Base-by-base conservation (phyloP, 2,888 invertebrate genomes). In the Buathra laborator region DNA sequence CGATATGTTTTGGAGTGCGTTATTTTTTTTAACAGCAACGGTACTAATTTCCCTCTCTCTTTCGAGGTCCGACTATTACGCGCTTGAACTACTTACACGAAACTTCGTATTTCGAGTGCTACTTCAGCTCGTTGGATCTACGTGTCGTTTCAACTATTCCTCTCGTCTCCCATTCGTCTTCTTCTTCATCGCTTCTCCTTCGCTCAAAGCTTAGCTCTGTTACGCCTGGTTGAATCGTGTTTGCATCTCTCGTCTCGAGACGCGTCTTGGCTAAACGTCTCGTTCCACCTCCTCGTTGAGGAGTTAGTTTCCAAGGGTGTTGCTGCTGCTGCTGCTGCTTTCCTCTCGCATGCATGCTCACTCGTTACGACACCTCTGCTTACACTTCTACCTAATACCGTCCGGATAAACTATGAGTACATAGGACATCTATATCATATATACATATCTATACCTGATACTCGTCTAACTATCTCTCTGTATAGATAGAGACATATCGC, bases 251-350 rank as follows among this genome's bases (percentile, higher is more conserved):
- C 75, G 74, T 81, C 81, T 68, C 46, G n/a, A 19, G 68, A 56
- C 81, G 37, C 37, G 68, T 62, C 68, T 64, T 48, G 64, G 46
- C 48, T 64, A 43, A 51, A 76, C 53, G 37, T 37, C 37, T 37
- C 37, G 37, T 43, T 66, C 32, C 74, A 24, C 53, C 64, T 64
- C 70, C 67, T 46, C 29, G 80, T 9, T 37, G 37, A 37, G 82
- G 84, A 80, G 86, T 86, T 87, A 87, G 81, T 79, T 78, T 76
- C 32, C 84, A 86, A 83, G 79, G 86, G 76, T 71, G 75, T 67
- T 81, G 71, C 51, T 46, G 51, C 64, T 43, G 53, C 72, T 24
- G 53, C 67, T 24, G 24, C 24, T n/a, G n/a, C n/a, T n/a, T 64
- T 75, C 71, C 56, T 83, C 70, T 67, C 59, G 71, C 62, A 62